Base-by-base conservation (phyloP, 2,888 invertebrate genomes). In the Aleiodes testaceus region DNA sequence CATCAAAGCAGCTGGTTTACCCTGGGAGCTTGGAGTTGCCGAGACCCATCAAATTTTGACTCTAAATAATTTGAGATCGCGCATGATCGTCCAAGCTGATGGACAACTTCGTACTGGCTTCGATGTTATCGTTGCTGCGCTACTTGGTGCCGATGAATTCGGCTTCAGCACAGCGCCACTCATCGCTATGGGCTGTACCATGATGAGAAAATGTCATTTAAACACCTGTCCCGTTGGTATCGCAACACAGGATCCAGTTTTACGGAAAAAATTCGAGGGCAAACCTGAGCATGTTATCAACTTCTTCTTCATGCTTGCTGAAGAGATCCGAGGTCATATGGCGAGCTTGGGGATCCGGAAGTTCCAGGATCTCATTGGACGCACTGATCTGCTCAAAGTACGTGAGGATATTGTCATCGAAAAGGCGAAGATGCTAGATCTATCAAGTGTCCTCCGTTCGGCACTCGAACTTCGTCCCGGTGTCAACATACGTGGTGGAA, bases 151-250 rank as follows among this genome's bases (percentile, higher is more conserved):
- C 7, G 99, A 99, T 87, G 99, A 99, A 88, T 96, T 98, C 86
- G 99, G 98, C 20, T 97, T 99, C 89, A 98, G 98, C 86, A 99
- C 99, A 0, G 99, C 98, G 2, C 99, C 99, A 0, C 90, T 99
- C 66, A 98, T 99, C 83, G 97, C 96, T 1, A 92, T 99, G 88
- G 99, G 99, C 3, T 99, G 99, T 85, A 99, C 98, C 0, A 99
- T 99, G 99, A 99, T 99, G 99, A 91, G 99, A 71, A 99, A 99
- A 87, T 99, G 99, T 84, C 99, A 99, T 88, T 89, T 99, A 80
- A 99, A 99, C 89, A 99, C 99, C 6, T 99, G 99, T 79, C 99
- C 99, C 0, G 99, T 99, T 73, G 99, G 99, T 74, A 96, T 99
- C 82, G 99, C 99, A 1, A 99, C 99, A 0, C 99, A 99, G 88